A percentile compares a stretch with the other conserved stretches of the same genome.
Conservation (phyloP, 2,888 invertebrate genomes). For the Euzophera pinguis region DNA sequence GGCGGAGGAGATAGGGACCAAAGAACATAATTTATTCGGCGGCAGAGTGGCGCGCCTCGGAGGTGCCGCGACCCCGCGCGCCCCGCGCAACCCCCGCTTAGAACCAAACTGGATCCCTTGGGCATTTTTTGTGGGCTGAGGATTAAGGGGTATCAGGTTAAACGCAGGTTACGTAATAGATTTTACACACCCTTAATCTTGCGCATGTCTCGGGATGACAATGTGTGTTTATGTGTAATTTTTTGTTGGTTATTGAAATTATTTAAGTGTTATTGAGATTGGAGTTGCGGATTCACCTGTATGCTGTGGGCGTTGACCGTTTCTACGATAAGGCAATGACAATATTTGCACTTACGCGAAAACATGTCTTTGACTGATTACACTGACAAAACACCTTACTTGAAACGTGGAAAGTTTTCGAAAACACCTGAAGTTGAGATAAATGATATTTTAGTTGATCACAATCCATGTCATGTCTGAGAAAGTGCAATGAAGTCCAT, state of each 20-base stretch:
- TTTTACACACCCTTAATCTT: constrained; percentile 71
- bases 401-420: constrained; percentile 1
- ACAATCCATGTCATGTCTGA: no score
- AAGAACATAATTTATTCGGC: constrained; percentile 76
- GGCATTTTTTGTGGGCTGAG: constrained; percentile 55
- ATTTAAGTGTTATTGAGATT: constrained; percentile 4
- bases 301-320: constrained; percentile 29
- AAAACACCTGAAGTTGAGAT: background rate
- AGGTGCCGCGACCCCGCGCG: constrained; percentile 55
- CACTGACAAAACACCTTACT: constrained; percentile 18
- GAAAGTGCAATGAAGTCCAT: no score
- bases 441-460: no score
- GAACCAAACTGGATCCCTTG: constrained; percentile 52
- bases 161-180: constrained; percentile 72
- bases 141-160: constrained; percentile 70
- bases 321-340: constrained; percentile 32
- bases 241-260: constrained; percentile 22
- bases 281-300: constrained; percentile 28
- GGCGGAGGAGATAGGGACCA: constrained; percentile 43
- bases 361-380: constrained; percentile 27
- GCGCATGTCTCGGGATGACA: constrained; percentile 28
- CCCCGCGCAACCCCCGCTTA: constrained; percentile 36
- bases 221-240: constrained; percentile 20
- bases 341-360: constrained; percentile 37
- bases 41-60: constrained; percentile 73